These are phyloP conservation scores for Amblyjoppa fuscipennis DNA, from an alignment of 2,888 invertebrate genomes.

Conservation along the genomic window DNA sequence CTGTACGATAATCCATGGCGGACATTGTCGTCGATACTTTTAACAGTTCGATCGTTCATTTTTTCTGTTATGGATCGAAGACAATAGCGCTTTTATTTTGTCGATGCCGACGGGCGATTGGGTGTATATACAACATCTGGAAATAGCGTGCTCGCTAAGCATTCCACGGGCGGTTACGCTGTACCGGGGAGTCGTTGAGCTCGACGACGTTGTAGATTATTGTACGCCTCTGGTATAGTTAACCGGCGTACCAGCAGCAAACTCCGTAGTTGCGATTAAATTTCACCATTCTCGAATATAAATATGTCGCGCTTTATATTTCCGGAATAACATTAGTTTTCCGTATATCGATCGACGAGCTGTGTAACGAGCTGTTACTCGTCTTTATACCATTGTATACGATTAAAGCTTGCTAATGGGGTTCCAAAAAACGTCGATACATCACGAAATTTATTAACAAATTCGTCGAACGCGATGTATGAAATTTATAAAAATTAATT, in stretches of 20 bases:
- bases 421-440: neutral
- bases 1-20: constrained; percentile 5
- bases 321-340: constrained; percentile 2
- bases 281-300: constrained; percentile 13
- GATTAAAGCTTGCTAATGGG: neutral
- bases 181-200: constrained; percentile 61
- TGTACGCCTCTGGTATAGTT: neutral
- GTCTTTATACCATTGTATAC: constrained; percentile 1
- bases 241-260: neutral
- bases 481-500: neutral
- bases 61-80: neutral
- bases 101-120: neutral
- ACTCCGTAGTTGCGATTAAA: neutral
- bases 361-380: neutral
- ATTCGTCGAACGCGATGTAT: neutral
- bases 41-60: constrained; percentile 4
- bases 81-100: constrained; percentile 14
- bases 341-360: neutral
- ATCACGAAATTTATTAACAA: neutral
- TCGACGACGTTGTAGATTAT: constrained; percentile 24
- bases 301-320: neutral
- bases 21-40: constrained; percentile 19
- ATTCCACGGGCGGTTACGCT: constrained; percentile 54
- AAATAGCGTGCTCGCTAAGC: constrained; percentile 68
- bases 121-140: constrained; percentile 67